phyloP scores from a whole-genome alignment of 2,113 vertebrate genomes.

The Syngnathoides biaculeatus region DNA sequence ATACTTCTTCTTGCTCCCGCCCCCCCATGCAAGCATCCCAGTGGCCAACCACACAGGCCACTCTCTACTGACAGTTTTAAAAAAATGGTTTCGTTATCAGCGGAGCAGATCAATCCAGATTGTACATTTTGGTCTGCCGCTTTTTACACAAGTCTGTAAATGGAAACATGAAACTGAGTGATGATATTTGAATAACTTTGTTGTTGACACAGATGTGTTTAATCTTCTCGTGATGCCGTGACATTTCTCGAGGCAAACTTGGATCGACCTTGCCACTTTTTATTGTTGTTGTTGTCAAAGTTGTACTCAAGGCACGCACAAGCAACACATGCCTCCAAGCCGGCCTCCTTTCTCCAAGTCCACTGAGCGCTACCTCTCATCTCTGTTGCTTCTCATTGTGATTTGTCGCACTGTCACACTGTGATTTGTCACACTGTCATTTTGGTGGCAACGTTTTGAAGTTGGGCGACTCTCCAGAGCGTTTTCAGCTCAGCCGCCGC shows the following conservation, averaged over 20 bases:
- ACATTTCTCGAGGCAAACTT: slow-evolving; percentile 45
- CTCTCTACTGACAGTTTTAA: slow-evolving; percentile 48
- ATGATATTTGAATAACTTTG: slow-evolving; percentile 4
- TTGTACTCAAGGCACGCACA: slow-evolving; percentile 42
- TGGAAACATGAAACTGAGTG: not conserved
- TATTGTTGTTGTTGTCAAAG: no score
- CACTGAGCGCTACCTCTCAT: slow-evolving; percentile 10
- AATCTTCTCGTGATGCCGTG: slow-evolving; percentile 3
- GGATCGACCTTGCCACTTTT: slow-evolving; percentile 37
- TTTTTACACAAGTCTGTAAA: not conserved
- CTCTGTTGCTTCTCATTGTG: slow-evolving; percentile 6
- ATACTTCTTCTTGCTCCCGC: slow-evolving; percentile 53
- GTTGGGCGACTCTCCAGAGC: slow-evolving; percentile 35
- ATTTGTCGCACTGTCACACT: slow-evolving; percentile 15
- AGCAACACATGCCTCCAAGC: slow-evolving; percentile 51
- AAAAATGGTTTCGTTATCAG: slow-evolving; percentile 34
- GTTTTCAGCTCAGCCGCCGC: slow-evolving; percentile 26
- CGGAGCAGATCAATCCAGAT: slow-evolving; percentile 17
- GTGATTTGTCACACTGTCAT: slow-evolving; percentile 20
- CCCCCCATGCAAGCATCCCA: slow-evolving; percentile 48
- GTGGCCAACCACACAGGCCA: slow-evolving; percentile 50
- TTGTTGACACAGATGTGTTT: slow-evolving; percentile 7
- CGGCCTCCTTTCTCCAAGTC: slow-evolving; percentile 21
- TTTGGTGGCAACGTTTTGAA: slow-evolving; percentile 31
- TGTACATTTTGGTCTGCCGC: slow-evolving; percentile 12